These are phyloP conservation scores for Chrysopa pallens DNA, from an alignment of 1,140 invertebrate genomes.

Conservation along the genomic window DNA sequence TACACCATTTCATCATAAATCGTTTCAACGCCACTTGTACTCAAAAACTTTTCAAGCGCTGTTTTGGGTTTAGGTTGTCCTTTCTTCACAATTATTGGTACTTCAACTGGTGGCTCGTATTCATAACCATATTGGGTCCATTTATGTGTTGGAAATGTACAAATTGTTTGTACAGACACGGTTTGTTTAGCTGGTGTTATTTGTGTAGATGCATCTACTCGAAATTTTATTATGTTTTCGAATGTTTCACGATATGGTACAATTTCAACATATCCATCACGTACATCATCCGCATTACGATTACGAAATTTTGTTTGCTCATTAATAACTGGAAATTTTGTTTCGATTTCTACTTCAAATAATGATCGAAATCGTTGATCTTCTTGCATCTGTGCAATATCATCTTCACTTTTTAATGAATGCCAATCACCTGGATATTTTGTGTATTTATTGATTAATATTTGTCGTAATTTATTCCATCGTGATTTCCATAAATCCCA, in stretches of 20 bases:
- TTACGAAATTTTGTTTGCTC: constrained; percentile 24
- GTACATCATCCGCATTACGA: constrained; percentile 30
- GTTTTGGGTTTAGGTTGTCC: constrained; percentile 9
- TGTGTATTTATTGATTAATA: no score
- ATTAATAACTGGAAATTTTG: constrained; percentile 33
- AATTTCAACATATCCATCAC: constrained; percentile 47
- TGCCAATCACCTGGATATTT: constrained; percentile 38
- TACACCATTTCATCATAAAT: constrained; percentile 27
- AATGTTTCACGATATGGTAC: constrained; percentile 30
- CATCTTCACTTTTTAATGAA: constrained; percentile 38
- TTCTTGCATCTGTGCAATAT: constrained; percentile 33
- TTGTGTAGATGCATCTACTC: constrained; percentile 31
- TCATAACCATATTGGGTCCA: constrained; percentile 39
- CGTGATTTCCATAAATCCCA: no score
- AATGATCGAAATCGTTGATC: constrained; percentile 30
- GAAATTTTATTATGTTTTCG: constrained; percentile 31
- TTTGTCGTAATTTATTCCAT: no score
- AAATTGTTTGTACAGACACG: constrained; percentile 40
- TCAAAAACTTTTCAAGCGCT: constrained; percentile 28
- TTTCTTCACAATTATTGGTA: constrained; percentile 7
- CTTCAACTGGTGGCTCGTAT: no score
- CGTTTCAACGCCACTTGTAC: constrained; percentile 15
- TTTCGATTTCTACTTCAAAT: constrained; percentile 42
- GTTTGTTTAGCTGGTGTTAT: constrained; percentile 23
- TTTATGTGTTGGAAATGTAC: constrained; percentile 39